Conservation (phyloP, 1,140 invertebrate genomes). For the Periplaneta americana region DNA sequence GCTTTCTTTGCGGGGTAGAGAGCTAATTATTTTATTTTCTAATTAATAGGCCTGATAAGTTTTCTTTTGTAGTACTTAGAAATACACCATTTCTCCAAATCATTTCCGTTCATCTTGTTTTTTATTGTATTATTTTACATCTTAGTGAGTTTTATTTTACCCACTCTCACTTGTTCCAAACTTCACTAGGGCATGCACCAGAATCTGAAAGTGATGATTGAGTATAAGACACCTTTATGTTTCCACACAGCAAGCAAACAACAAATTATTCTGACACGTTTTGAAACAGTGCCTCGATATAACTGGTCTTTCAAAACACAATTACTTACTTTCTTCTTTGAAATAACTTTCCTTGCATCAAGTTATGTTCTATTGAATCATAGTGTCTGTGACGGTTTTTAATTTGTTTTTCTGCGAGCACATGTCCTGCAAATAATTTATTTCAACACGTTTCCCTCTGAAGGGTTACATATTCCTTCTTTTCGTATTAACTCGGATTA, state of each 20-base stretch:
- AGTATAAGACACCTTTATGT: constrained; percentile 18
- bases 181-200: constrained; percentile 18
- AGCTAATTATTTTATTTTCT: constrained; percentile 47
- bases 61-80: neutral
- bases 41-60: constrained; percentile 19
- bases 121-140: neutral
- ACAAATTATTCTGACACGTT: neutral
- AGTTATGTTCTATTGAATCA: neutral
- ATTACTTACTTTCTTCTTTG: constrained; percentile 35
- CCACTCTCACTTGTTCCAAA: neutral
- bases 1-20: constrained; percentile 51
- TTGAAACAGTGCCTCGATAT: neutral
- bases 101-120: neutral
- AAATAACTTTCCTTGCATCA: neutral
- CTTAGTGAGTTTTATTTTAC: neutral
- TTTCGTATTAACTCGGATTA: neutral
- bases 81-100: neutral
- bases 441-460: neutral
- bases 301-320: constrained; percentile 19
- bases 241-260: constrained; percentile 1
- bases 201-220: constrained; percentile 18
- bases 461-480: neutral
- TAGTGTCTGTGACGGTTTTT: neutral
- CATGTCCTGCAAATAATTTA: too few species aligned
- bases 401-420: neutral